Percentiles rank a stretch among this genome's conserved stretches.
phyloP scores from a whole-genome alignment of 2,888 invertebrate genomes.

The Hypsopygia costalis region DNA sequence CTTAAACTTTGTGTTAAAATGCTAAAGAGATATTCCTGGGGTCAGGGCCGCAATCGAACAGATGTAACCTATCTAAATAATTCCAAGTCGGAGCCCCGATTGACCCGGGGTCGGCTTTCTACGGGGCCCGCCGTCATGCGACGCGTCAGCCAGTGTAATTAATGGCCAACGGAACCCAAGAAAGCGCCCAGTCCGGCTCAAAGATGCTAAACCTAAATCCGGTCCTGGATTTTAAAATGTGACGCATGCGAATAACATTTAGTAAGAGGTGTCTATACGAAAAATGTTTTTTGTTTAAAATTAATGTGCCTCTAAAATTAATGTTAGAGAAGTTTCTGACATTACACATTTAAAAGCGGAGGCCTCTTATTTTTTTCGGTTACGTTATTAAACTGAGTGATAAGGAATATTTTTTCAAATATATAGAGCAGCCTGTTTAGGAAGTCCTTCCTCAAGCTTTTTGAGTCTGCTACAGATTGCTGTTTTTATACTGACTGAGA shows the following conservation, averaged over 20 bases:
- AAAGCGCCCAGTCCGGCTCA: constrained; percentile 27
- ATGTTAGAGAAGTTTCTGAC: too few species aligned
- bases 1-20: too few species aligned
- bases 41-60: constrained; percentile 9
- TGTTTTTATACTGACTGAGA: too few species aligned
- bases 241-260: not conserved
- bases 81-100: constrained; percentile 20
- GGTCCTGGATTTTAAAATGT: constrained; percentile 15
- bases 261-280: not conserved
- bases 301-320: too few species aligned
- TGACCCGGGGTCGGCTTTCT: constrained; percentile 67
- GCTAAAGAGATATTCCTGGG: not conserved
- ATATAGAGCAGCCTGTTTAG: too few species aligned
- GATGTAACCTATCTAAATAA: constrained; percentile 17
- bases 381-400: too few species aligned
- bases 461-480: too few species aligned
- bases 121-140: constrained; percentile 46
- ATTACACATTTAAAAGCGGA: too few species aligned
- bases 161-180: constrained; percentile 28
- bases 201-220: constrained; percentile 15
- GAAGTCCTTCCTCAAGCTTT: too few species aligned
- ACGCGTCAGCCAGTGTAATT: constrained; percentile 43
- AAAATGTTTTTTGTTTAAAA: not conserved
- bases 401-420: too few species aligned
- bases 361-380: too few species aligned